These are phyloP conservation scores for Myopa tessellatipennis DNA, from an alignment of 2,888 invertebrate species.

Conservation along the genomic window DNA sequence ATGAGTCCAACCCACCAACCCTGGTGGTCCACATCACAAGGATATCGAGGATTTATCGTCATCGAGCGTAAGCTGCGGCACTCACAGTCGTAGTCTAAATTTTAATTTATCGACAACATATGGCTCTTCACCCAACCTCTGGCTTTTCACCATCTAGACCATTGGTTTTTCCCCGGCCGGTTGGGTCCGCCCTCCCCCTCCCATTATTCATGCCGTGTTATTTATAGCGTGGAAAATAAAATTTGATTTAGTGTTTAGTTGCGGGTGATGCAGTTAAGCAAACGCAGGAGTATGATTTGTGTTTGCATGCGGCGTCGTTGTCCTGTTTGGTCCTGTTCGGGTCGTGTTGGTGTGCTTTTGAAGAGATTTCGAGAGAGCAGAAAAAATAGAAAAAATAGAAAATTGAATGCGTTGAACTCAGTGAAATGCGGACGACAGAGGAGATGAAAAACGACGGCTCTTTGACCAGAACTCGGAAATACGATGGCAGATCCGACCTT, in stretches of 20 bases:
- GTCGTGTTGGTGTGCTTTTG: background rate
- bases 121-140: conserved; percentile 45
- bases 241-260: conserved; percentile 64
- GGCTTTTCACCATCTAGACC: background rate
- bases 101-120: conserved; percentile 67
- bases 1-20: background rate
- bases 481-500: no score
- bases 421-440: background rate
- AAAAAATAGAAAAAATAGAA: conserved; percentile 5
- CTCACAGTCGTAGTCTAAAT: conserved; percentile 50
- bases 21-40: conserved; percentile 21
- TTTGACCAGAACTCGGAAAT: background rate
- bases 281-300: conserved; percentile 19
- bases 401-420: conserved; percentile 18
- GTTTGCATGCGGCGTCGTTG: conserved; percentile 4
- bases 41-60: conserved; percentile 39
- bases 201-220: conserved; percentile 28
- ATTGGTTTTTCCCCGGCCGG: background rate
- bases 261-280: conserved; percentile 32
- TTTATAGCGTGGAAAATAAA: conserved; percentile 61
- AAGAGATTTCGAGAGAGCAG: background rate
- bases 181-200: background rate
- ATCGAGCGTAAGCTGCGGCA: conserved; percentile 31
- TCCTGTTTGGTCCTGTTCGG: background rate
- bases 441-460: background rate